Conservation (phyloP, 1,140 invertebrate genomes). For the Adelges cooleyi region DNA sequence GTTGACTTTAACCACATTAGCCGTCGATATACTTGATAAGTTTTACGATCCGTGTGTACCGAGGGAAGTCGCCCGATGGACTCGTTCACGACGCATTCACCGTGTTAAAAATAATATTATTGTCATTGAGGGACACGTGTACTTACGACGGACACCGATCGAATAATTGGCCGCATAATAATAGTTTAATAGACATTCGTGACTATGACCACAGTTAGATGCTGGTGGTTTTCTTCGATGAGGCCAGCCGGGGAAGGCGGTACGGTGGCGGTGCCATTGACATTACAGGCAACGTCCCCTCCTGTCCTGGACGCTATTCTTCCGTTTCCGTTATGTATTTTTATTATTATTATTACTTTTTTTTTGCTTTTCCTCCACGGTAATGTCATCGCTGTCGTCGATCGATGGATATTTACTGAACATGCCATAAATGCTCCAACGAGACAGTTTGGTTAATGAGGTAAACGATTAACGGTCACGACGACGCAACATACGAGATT, state of each 20-base stretch:
- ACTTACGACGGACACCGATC: not conserved
- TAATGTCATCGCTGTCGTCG: not conserved
- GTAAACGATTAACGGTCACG: too few species aligned
- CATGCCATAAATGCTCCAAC: not conserved
- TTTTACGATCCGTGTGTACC: too few species aligned
- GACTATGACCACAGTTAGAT: slow-evolving; percentile 11
- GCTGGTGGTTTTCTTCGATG: not conserved
- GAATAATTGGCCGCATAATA: not conserved
- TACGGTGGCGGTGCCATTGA: slow-evolving; percentile 2
- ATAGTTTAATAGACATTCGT: slow-evolving; percentile 17
- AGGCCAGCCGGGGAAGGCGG: not conserved
- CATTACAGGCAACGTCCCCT: slow-evolving; percentile 7
- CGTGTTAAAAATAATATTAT: too few species aligned
- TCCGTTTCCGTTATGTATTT: slow-evolving; percentile 19
- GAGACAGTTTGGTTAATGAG: not conserved
- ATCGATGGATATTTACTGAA: not conserved
- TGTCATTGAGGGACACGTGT: not conserved
- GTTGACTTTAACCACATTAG: too few species aligned
- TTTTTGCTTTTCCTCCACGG: not conserved
- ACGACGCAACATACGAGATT: too few species aligned
- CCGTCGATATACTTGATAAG: too few species aligned
- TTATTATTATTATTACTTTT: not conserved
- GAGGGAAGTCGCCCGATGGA: too few species aligned
- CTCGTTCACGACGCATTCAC: too few species aligned
- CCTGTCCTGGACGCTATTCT: not conserved